Evolutionary conservation across 2,113 vertebrate species (phyloP), one percentile per base, ranked within the genome.

Genomic region (Cardinalis cardinalis): DNA sequence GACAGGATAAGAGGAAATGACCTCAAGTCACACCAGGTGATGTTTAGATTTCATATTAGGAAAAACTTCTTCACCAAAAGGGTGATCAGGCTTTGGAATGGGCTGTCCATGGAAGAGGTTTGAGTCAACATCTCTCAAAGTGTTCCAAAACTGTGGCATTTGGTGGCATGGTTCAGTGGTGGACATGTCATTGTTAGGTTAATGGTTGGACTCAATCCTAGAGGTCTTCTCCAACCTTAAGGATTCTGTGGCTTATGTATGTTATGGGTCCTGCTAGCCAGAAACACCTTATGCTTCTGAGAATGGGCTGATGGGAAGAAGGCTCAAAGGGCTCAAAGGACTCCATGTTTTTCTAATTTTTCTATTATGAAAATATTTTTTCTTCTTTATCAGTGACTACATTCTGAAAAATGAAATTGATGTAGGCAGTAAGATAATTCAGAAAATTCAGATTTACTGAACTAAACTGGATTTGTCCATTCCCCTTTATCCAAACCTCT

Each of bases 241-340:
- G 0, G 0, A n/a, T 65, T 65, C 44, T 24, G 1, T 1, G 7
- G 18, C 6, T 38, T 60, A 5, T 18, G 14, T 49, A 32, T 65
- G 10, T 68, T 61, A 9, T 1, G 9, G 7, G 55, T 61, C 17
- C 29, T 69, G 21, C 17, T 70, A 53, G 25, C 53, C 20, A 34
- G 66, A 83, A 90, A 40, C 3, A 3, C 48, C 15, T 48, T 65
- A 20, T n/a, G 8, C 32, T 58, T 80, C 46, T 73, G 68, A 56
- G 55, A 76, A 53, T 3, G 1, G 21, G 51, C 29, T 73, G 38
- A 13, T 51, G 29, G 43, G 52, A 81, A 14, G 38, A 77, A 73
- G 38, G n/a, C 36, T 76, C 14, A 14, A 91, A 51, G 12, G 14
- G 21, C 38, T 75, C 12, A 11, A 91, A 51, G 14, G 11, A 28